phyloP scores from a whole-genome alignment of 2,888 invertebrate species.

The Drosophila hamatofila region DNA sequence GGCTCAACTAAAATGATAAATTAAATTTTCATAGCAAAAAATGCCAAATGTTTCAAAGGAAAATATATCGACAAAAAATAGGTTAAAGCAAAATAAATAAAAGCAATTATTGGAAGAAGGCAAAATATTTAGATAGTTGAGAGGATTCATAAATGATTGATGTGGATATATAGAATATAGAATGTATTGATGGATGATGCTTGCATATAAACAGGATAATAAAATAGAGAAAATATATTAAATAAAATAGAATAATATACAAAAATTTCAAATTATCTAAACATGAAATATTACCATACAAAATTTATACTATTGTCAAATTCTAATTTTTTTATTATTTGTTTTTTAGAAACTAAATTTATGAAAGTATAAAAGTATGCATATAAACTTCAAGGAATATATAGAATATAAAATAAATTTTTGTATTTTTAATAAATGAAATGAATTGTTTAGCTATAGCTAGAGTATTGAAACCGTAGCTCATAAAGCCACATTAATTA shows the following conservation, averaged over 20 bases:
- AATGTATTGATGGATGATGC: conserved; percentile 19
- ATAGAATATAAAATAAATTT: no score
- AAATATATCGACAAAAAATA: not conserved
- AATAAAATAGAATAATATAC: not conserved
- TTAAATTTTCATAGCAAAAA: conserved; percentile 5
- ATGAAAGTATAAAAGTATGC: no score
- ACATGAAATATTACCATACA: not conserved
- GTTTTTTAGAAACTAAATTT: no score
- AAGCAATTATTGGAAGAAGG: not conserved
- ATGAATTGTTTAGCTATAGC: no score
- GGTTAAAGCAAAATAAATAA: not conserved
- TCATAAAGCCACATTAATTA: no score
- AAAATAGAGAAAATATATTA: not conserved
- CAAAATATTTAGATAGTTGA: conserved; percentile 11
- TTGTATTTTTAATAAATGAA: no score
- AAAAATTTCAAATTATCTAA: no score
- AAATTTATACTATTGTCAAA: not conserved
- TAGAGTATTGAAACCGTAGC: no score
- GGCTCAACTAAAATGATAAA: conserved; percentile 1
- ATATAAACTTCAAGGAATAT: no score
- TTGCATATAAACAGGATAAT: not conserved
- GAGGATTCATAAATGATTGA: conserved; percentile 18
- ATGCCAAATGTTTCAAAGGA: not conserved
- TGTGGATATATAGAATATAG: conserved; percentile 1
- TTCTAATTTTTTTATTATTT: no score